phyloP scores from a whole-genome alignment of 2,113 vertebrate species.

The Stercorarius parasiticus region DNA sequence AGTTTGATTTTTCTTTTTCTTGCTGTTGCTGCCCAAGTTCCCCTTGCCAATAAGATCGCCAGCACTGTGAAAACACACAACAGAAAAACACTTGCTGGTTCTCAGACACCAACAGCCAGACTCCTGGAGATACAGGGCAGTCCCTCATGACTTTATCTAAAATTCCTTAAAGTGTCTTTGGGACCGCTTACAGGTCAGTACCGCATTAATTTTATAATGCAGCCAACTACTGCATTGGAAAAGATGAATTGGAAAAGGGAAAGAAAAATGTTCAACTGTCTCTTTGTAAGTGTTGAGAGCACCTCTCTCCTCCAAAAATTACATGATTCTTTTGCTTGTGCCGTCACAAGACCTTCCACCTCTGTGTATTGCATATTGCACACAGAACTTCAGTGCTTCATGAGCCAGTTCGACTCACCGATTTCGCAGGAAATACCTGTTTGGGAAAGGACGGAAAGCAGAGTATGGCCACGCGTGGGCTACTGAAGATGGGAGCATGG shows the following conservation, averaged over 20 bases:
- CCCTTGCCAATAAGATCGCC: not conserved
- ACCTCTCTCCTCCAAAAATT: not conserved
- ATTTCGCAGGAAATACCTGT: not conserved
- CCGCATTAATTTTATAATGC: not conserved
- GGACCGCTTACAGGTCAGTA: not conserved
- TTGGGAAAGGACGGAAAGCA: not conserved
- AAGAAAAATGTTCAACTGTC: not conserved
- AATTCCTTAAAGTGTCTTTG: not conserved
- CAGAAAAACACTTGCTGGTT: not conserved
- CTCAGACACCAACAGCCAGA: not conserved
- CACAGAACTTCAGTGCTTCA: not conserved
- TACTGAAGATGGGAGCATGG: rapidly evolving
- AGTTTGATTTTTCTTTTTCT: not conserved
- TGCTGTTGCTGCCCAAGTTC: not conserved
- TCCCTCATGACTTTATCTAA: not conserved
- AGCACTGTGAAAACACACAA: not conserved
- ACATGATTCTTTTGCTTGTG: not conserved
- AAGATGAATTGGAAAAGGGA: not conserved
- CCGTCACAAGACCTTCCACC: not conserved
- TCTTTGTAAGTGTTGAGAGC: not conserved
- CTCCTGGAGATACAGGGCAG: not conserved
- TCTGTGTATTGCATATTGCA: not conserved
- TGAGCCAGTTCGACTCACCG: not conserved
- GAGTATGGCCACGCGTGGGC: not conserved
- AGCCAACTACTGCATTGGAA: not conserved